Conservation (phyloP, 2,113 vertebrate genomes). For the Gadus chalcogrammus region DNA sequence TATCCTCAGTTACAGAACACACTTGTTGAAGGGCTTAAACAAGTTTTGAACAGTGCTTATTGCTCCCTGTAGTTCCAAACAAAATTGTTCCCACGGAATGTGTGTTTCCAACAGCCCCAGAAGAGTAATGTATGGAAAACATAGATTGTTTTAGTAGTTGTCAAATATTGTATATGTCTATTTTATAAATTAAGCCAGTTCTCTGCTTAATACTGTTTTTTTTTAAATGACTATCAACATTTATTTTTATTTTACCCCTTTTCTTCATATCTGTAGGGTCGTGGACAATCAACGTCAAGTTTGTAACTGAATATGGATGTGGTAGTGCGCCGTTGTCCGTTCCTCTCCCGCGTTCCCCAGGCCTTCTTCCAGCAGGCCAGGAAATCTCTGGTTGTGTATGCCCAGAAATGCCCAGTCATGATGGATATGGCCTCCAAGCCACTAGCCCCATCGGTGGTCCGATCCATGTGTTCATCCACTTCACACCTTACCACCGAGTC, state of each 20-base stretch:
- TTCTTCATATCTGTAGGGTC: constrained; percentile 30
- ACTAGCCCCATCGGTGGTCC: constrained; percentile 70
- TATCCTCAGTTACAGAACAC: too few relatives aligned
- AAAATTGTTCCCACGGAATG: too few relatives aligned
- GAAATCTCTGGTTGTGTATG: constrained; percentile 83
- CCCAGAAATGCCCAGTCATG: constrained; percentile 92
- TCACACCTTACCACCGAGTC: constrained; percentile 76
- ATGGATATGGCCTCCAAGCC: constrained; percentile 85
- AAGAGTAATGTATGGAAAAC: too few relatives aligned
- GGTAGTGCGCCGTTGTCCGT: constrained; percentile 88
- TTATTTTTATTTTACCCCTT: not conserved
- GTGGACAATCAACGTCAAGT: constrained; percentile 33
- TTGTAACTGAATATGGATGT: constrained; percentile 80
- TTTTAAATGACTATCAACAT: too few relatives aligned
- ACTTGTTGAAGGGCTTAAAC: too few relatives aligned
- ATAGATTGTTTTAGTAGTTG: too few relatives aligned
- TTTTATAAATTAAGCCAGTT: too few relatives aligned
- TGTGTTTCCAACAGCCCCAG: too few relatives aligned
- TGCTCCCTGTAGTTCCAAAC: too few relatives aligned
- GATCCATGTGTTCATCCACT: constrained; percentile 78
- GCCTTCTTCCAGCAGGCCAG: constrained; percentile 91
- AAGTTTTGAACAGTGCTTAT: too few relatives aligned
- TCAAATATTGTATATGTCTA: too few relatives aligned
- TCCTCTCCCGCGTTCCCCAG: constrained; percentile 88
- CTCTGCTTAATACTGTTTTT: too few relatives aligned